Evolutionary conservation across 2,113 vertebrate genomes (phyloP).

Genomic region (Alouatta palliata): DNA sequence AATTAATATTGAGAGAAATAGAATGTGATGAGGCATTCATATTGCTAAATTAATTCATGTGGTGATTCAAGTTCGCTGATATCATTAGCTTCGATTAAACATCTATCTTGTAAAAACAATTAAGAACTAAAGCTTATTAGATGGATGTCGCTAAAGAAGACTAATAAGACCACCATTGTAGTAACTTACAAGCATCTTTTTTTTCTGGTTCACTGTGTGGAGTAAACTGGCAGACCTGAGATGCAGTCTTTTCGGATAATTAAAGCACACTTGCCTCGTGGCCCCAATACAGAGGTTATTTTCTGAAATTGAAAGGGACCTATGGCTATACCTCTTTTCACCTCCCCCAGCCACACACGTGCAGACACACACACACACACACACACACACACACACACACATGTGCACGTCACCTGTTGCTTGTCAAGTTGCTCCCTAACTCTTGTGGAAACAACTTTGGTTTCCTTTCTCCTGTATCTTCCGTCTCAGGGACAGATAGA

Average conservation of each 20-base stretch:
- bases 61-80: slow-evolving; percentile 47
- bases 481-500: background rate
- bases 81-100: slow-evolving; percentile 69
- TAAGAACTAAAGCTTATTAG: slow-evolving; percentile 61
- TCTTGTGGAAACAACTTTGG: background rate
- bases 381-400: rapidly evolving
- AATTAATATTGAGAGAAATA: slow-evolving; percentile 64
- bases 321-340: background rate
- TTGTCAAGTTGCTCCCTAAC: background rate
- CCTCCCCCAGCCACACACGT: background rate
- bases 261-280: background rate
- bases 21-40: slow-evolving; percentile 23
- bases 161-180: background rate
- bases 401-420: background rate
- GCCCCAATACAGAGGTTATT: background rate
- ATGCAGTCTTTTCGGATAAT: background rate
- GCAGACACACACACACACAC: background rate
- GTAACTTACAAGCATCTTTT: background rate
- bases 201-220: background rate
- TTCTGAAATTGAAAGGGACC: background rate
- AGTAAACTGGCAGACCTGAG: background rate
- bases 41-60: slow-evolving; percentile 58
- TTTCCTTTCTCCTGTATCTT: background rate
- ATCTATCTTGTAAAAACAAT: slow-evolving; percentile 66
- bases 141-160: slow-evolving; percentile 26